Percentiles rank a stretch among this genome's conserved stretches.
Conservation (phyloP, 2,113 vertebrate genomes). For the Phylloscopus trochilus region DNA sequence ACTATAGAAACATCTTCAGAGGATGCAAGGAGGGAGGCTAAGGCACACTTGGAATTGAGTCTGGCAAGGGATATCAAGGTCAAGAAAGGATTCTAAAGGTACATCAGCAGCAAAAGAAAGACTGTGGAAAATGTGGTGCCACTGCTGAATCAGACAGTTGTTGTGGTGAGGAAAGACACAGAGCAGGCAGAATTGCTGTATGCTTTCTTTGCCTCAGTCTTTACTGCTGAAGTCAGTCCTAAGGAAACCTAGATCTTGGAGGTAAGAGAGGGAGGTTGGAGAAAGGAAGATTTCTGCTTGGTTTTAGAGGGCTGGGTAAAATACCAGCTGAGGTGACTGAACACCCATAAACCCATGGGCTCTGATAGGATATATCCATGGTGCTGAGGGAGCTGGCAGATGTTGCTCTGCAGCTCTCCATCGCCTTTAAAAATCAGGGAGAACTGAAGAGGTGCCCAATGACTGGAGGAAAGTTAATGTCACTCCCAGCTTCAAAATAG, state of each 20-base stretch:
- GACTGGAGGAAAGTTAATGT: not conserved
- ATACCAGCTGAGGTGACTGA: not conserved
- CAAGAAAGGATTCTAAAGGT: not conserved
- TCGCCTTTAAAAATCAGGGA: not conserved
- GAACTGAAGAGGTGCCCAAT: not conserved
- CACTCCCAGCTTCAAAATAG: not conserved
- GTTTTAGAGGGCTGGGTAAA: not conserved
- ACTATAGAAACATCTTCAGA: not conserved
- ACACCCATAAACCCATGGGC: not conserved
- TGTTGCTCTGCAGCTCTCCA: not conserved
- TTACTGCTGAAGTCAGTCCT: not conserved
- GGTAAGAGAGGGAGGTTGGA: not conserved
- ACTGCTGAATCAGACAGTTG: fast-evolving
- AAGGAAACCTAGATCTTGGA: not conserved
- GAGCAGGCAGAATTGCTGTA: not conserved
- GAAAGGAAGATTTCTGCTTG: not conserved
- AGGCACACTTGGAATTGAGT: not conserved
- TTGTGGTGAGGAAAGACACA: fast-evolving
- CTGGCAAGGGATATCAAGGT: not conserved
- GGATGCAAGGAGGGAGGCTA: not conserved
- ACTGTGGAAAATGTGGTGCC: not conserved
- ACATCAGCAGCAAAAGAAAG: not conserved
- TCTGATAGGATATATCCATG: fast-evolving
- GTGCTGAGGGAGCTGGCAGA: not conserved
- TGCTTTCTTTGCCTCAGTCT: not conserved